Evolutionary conservation across 2,888 invertebrate species (phyloP), one percentile per base, ranked within the genome.

Genomic region (Morpho achilles): DNA sequence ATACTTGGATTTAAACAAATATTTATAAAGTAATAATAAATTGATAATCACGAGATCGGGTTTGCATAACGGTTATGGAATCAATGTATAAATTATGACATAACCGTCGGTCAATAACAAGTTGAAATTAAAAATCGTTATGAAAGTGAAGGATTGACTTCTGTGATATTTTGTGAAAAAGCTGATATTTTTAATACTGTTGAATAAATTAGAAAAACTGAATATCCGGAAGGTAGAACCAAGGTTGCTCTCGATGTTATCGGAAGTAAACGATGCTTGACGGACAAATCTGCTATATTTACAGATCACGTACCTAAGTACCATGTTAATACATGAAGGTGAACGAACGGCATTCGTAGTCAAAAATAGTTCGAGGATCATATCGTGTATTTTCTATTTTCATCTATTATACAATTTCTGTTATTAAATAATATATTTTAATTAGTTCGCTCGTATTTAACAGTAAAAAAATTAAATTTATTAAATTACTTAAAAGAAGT

Each of bases 241-340:
- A 63, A 80, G 80, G 79, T 66, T 76, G 68, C 55, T 65, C 61
- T 69, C 52, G 61, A 65, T 70, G 61, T 61, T 67, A 69, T 72
- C 70, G 68, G 71, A 75, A 77, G 74, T 69, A 63, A 66, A 53
- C 62, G 70, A 70, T 64, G 72, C 74, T 71, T 73, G 65, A 69
- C 75, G 54, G 67, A 63, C 58, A 63, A 57, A 63, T 52, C 60
- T 46, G 43, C 50, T 61, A 55, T 62, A 53, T 22, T 53, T 53
- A 56, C 59, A 56, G 49, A 56, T 56, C 56, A 60, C 59, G 56
- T 59, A 55, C 42, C 7, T n/a, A 39, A 47, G 47, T 32, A 43
- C 57, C 52, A 52, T 52, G 50, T 56, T 44, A 32, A 43, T 43
- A 41, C 45, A 39, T 48, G 39, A 48, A 43, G 47, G 47, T 57